Evolutionary conservation across 2,888 invertebrate species (phyloP).

Genomic region (Andrena fulva): DNA sequence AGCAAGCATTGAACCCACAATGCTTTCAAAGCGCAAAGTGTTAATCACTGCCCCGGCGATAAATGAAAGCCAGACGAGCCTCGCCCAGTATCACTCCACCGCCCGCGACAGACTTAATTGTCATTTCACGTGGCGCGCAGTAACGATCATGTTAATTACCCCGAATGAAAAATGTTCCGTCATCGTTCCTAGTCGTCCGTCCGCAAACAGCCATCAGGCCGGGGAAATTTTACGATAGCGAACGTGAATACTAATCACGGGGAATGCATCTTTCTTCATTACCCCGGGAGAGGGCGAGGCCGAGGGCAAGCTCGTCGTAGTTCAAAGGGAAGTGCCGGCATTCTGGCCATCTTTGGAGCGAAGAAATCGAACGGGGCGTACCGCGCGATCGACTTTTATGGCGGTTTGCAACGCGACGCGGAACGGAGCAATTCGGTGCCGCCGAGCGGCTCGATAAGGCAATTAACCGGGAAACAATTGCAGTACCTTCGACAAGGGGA

Average conservation of each 20-base stretch:
- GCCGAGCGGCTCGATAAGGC: conserved; percentile 65
- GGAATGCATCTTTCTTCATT: conserved; percentile 42
- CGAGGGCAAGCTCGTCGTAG: not conserved
- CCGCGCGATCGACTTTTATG: conserved; percentile 51
- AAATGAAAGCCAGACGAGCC: not conserved
- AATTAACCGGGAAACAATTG: conserved; percentile 72
- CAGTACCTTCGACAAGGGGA: conserved; percentile 33
- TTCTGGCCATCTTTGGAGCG: conserved; percentile 35
- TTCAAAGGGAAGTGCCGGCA: conserved; percentile 8
- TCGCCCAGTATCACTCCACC: not conserved
- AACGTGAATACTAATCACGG: conserved; percentile 34
- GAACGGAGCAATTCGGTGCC: conserved; percentile 55
- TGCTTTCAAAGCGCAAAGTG: too few relatives aligned
- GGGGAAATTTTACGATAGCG: conserved; percentile 20
- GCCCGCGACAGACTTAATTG: conserved; percentile 24
- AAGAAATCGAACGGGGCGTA: conserved; percentile 35
- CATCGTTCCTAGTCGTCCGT: conserved; percentile 6
- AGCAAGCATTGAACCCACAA: too few relatives aligned
- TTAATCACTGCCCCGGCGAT: not conserved
- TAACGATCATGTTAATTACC: conserved; percentile 29
- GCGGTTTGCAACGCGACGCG: conserved; percentile 59
- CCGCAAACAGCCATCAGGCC: not conserved
- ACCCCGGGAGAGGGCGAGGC: not conserved
- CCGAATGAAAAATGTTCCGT: conserved; percentile 24
- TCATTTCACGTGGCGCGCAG: not conserved